These are phyloP conservation scores for Drosophila varians DNA, from an alignment of 1,140 invertebrate genomes.

Conservation along the genomic window DNA sequence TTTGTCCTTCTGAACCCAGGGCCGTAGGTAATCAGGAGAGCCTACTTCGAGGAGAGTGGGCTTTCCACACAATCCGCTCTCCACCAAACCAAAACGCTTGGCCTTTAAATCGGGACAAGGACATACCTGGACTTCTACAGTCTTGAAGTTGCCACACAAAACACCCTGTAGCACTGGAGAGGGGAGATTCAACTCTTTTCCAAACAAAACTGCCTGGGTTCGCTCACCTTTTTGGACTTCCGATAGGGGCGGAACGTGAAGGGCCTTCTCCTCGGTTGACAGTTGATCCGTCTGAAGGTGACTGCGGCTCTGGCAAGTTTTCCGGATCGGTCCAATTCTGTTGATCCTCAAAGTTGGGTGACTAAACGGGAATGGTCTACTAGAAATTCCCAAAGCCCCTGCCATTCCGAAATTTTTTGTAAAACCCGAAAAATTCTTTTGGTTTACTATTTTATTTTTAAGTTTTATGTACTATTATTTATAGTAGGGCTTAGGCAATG, in stretches of 20 bases:
- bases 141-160: constrained; percentile 88
- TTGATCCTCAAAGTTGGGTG: background rate
- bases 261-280: constrained; percentile 80
- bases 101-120: constrained; percentile 93
- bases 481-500: constrained; percentile 12
- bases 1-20: constrained; percentile 90
- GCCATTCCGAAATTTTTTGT: constrained; percentile 5
- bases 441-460: background rate
- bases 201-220: background rate
- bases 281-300: constrained; percentile 72
- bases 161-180: constrained; percentile 88
- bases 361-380: background rate
- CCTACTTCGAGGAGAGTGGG: constrained; percentile 92
- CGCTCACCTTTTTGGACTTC: constrained; percentile 84
- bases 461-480: constrained; percentile 29
- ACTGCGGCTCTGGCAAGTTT: constrained; percentile 43
- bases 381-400: background rate
- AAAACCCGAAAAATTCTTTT: background rate
- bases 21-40: constrained; percentile 91
- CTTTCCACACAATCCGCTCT: constrained; percentile 90
- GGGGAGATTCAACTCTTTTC: constrained; percentile 41
- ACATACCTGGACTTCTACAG: constrained; percentile 89
- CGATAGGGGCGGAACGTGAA: constrained; percentile 84
- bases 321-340: constrained; percentile 1
- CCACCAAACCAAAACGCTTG: constrained; percentile 90